phyloP scores from a whole-genome alignment of 2,797 vertebrate species.

The Betta splendens region DNA sequence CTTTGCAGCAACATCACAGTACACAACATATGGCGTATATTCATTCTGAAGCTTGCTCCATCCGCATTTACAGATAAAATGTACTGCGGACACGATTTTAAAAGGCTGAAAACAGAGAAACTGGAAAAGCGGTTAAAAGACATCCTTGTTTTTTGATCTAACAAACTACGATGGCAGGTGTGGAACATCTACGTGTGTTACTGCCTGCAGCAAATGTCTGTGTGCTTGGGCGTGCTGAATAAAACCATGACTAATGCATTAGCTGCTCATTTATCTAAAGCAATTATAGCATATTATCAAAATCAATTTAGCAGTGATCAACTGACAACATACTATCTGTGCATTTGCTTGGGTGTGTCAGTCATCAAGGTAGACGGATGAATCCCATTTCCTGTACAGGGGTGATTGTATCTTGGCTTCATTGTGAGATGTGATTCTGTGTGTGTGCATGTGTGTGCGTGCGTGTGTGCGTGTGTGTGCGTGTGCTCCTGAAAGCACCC shows the following conservation, averaged over 20 bases:
- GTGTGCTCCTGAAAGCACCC: constrained; percentile 51
- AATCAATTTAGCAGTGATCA: constrained; percentile 48
- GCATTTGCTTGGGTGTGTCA: constrained; percentile 28
- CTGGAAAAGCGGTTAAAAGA: background rate
- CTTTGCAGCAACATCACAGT: constrained; percentile 22
- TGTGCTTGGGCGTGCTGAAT: constrained; percentile 4
- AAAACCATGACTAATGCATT: constrained; percentile 17
- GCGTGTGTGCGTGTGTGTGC: constrained; percentile 3
- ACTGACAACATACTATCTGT: constrained; percentile 50
- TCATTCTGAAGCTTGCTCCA: background rate
- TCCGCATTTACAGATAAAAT: constrained; percentile 8
- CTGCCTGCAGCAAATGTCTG: background rate
- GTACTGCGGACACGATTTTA: constrained; percentile 1
- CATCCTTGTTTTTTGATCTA: background rate
- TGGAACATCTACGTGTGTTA: no score
- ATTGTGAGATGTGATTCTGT: constrained; percentile 25
- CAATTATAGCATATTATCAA: constrained; percentile 51
- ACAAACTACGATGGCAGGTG: no score
- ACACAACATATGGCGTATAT: background rate
- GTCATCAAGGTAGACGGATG: constrained; percentile 36
- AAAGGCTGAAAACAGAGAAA: background rate
- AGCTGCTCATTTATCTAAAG: constrained; percentile 36
- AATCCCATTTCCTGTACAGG: constrained; percentile 54
- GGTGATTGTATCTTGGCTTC: constrained; percentile 34
- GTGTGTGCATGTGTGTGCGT: background rate